Percentiles rank a stretch among this genome's conserved stretches.
Evolutionary conservation across 2,113 vertebrate genomes (phyloP).

Genomic region (Chelonoidis abingdonii): DNA sequence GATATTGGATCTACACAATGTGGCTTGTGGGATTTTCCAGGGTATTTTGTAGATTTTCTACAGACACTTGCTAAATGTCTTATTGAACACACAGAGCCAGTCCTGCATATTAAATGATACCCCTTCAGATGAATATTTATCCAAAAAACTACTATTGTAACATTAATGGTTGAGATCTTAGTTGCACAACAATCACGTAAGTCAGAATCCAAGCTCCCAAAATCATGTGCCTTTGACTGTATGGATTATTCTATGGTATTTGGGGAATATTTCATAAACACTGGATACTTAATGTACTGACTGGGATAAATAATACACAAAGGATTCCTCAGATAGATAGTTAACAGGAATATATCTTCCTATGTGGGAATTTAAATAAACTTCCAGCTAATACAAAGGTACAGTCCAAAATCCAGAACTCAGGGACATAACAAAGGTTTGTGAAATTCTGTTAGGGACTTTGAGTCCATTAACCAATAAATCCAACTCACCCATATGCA

Average conservation of each 20-base stretch:
- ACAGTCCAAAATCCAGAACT: neutral
- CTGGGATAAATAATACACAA: neutral
- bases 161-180: neutral
- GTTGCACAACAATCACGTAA: neutral
- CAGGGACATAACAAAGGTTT: neutral
- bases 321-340: neutral
- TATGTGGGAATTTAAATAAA: neutral
- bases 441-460: neutral
- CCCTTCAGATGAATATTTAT: neutral
- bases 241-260: neutral
- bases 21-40: neutral
- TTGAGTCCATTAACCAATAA: neutral
- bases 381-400: neutral
- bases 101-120: neutral
- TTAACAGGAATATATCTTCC: neutral
- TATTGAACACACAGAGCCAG: neutral
- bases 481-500: neutral
- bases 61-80: neutral
- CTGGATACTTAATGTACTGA: neutral
- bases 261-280: neutral
- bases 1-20: neutral
- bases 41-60: neutral
- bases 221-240: rapidly evolving
- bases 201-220: neutral
- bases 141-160: neutral